phyloP scores from a whole-genome alignment of 2,797 vertebrate genomes.

The Tauraco hartlaubi region DNA sequence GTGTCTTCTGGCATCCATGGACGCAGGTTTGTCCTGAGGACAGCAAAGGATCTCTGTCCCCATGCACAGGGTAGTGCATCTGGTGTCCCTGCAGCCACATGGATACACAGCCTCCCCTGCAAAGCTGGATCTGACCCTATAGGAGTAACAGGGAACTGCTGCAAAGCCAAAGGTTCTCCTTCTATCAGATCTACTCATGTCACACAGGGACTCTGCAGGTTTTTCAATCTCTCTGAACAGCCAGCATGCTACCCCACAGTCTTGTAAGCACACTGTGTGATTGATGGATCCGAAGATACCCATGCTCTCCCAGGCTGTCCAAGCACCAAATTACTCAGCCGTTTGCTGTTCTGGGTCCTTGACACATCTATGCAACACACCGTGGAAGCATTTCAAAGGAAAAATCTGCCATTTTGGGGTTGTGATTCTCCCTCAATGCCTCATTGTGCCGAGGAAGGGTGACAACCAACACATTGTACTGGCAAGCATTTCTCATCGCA shows the following conservation, averaged over 20 bases:
- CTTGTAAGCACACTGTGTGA: not conserved
- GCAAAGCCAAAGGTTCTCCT: not conserved
- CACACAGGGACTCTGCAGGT: not conserved
- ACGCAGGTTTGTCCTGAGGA: not conserved
- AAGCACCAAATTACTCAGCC: not conserved
- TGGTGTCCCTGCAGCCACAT: not conserved
- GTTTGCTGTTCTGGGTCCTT: not conserved
- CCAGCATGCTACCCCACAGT: not conserved
- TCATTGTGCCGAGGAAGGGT: constrained; percentile 51
- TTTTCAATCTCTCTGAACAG: not conserved
- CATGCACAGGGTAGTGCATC: not conserved
- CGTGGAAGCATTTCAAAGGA: constrained; percentile 38
- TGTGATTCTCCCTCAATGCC: constrained; percentile 51
- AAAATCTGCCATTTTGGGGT: constrained; percentile 53
- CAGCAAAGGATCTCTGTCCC: not conserved
- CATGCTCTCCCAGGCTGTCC: not conserved
- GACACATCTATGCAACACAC: not conserved
- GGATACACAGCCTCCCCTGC: not conserved
- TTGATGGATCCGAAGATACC: not conserved
- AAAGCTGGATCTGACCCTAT: not conserved
- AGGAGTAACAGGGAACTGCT: not conserved
- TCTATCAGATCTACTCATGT: rapidly evolving
- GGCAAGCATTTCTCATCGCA: constrained; percentile 73
- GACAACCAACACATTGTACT: constrained; percentile 77
- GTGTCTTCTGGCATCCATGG: not conserved